Percentiles rank a stretch among this genome's conserved stretches.
Evolutionary conservation across 2,888 invertebrate genomes (phyloP).

Genomic region (Coelinius sp.): DNA sequence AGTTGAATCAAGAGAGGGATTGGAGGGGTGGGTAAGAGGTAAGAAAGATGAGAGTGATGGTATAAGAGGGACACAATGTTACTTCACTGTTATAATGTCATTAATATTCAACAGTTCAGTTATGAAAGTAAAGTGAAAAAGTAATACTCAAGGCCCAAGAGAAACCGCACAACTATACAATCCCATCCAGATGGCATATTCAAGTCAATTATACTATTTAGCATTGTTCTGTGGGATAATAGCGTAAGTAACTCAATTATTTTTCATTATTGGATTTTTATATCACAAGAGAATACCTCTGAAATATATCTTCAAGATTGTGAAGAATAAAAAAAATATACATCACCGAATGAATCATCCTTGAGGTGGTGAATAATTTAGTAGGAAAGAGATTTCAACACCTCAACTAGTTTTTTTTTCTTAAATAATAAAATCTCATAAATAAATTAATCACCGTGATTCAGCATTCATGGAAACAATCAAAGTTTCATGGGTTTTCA

Average conservation of each 20-base stretch:
- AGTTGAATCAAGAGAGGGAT: conserved; percentile 8
- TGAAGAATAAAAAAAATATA: conserved; percentile 16
- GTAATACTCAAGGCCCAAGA: conserved; percentile 57
- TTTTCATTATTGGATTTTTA: conserved; percentile 31
- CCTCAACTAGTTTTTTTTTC: conserved; percentile 1
- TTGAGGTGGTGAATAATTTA: conserved; percentile 9
- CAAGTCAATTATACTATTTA: conserved; percentile 66
- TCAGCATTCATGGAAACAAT: background rate
- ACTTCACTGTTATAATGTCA: conserved; percentile 60
- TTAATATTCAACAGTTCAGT: conserved; percentile 70
- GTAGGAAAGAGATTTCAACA: background rate
- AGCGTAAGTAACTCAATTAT: conserved; percentile 60
- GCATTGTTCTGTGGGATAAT: conserved; percentile 62
- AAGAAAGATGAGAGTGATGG: conserved; percentile 28
- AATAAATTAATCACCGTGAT: background rate
- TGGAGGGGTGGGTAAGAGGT: conserved; percentile 20
- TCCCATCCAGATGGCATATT: conserved; percentile 55
- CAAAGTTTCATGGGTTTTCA: background rate
- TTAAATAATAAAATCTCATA: background rate
- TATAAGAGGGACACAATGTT: conserved; percentile 40
- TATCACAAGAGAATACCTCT: background rate
- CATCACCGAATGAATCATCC: background rate
- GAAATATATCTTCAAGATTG: background rate
- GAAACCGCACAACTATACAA: conserved; percentile 27
- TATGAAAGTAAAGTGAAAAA: conserved; percentile 70